Evolutionary conservation across 2,797 vertebrate species (phyloP).

Genomic region (Dendrocincla tyrannina): DNA sequence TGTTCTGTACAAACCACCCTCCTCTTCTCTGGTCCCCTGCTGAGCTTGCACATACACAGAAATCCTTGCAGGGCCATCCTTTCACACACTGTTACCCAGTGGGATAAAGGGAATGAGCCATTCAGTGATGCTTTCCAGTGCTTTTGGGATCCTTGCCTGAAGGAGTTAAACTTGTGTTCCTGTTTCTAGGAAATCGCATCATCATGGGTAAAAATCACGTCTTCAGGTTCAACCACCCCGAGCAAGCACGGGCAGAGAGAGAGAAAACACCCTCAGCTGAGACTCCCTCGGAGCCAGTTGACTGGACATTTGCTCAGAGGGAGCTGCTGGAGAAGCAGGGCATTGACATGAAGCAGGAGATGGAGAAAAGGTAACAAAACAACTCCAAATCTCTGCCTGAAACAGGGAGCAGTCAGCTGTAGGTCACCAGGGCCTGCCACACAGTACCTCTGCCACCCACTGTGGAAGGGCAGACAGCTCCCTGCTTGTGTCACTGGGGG

Average conservation of each 20-base stretch:
- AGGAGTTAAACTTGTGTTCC: constrained; percentile 2
- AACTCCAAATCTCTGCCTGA: neutral
- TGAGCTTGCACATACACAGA: neutral
- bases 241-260: constrained; percentile 95
- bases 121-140: neutral
- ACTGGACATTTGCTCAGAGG: constrained; percentile 98
- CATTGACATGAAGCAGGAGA: constrained; percentile 99
- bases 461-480: neutral
- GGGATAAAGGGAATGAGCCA: neutral
- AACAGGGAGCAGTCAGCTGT: neutral
- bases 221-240: constrained; percentile 98
- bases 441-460: neutral
- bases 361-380: constrained; percentile 93
- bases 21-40: neutral
- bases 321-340: constrained; percentile 98
- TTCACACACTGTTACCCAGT: neutral
- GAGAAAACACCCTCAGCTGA: constrained; percentile 97
- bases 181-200: constrained; percentile 90
- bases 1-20: neutral
- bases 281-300: constrained; percentile 96
- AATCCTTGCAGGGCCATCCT: neutral
- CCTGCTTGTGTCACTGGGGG: neutral
- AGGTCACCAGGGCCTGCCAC: neutral
- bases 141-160: neutral
- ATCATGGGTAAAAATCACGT: constrained; percentile 99